Evolutionary conservation across 2,797 vertebrate genomes (phyloP), one percentile per base, ranked within the genome.

Genomic region (Artibeus lituratus): DNA sequence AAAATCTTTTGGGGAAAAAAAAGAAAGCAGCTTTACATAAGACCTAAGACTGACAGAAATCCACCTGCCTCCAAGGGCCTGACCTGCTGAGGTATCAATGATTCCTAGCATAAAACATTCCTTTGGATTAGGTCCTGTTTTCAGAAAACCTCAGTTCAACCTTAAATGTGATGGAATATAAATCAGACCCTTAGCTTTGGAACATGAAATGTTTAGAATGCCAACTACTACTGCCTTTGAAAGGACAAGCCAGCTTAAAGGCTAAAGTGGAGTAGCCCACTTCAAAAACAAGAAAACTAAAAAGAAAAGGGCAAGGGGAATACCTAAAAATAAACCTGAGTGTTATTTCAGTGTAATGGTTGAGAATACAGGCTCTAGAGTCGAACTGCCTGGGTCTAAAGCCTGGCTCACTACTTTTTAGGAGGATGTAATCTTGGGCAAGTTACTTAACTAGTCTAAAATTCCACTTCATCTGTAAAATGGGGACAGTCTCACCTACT

Each of bases 91-190:
- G 18, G 80, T 24, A 81, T 9, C 78, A 55, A 8, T 67, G 74
- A 95, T 37, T 95, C 47, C 67, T 49, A 69, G 18, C 29, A 59
- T 39, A 49, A 92, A 59, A 83, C 7, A 87, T 77, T 96, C 5
- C 35, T 90, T 86, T 91, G 91, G 44, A 88, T 90, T 94, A 89
- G 18, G 53, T 19, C 55, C 57, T 85, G 10, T 83, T 88, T 87
- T 90, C 55, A 93, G 90, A 94, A 97, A 97, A 55, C 14, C 87
- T 51, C 89, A 47, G 37, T 93, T 96, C 77, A 96, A 37, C 90
- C 90, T 59, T 88, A 95, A 90, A 97, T 53, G 24, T 93, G 37
- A 87, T 80, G 24, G 29, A 21, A 76, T 35, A 84, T 47, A 84
- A 94, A 72, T 93, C 29, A 94, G 51, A 91, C 21, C 81, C 24